These are phyloP conservation scores for Mystacides longicornis DNA, from an alignment of 2,888 invertebrate species.

Conservation along the genomic window DNA sequence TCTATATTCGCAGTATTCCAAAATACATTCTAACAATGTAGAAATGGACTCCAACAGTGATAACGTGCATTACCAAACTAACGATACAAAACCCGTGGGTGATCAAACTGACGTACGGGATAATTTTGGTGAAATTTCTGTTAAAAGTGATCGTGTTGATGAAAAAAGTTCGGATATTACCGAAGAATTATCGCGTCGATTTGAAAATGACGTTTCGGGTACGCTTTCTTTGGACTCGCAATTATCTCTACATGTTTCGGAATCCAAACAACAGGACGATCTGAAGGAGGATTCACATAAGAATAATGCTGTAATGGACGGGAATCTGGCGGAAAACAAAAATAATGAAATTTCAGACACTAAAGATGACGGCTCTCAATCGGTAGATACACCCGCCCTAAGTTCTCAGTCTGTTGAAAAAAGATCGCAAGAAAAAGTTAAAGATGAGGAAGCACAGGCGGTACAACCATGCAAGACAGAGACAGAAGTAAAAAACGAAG, in stretches of 20 bases:
- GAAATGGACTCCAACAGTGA: constrained; percentile 16
- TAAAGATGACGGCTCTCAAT: background rate
- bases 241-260: constrained; percentile 3
- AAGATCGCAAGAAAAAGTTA: constrained; percentile 1
- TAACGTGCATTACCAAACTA: constrained; percentile 18
- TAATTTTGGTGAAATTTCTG: constrained; percentile 4
- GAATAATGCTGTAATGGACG: background rate
- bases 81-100: constrained; percentile 17
- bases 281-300: constrained; percentile 9
- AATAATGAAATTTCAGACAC: background rate
- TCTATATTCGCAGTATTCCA: constrained; percentile 17
- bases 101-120: constrained; percentile 5
- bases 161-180: constrained; percentile 9
- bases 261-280: background rate
- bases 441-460: background rate
- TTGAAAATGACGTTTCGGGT: constrained; percentile 15
- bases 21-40: constrained; percentile 18
- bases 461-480: background rate
- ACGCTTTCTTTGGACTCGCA: constrained; percentile 6
- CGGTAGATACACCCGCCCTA: constrained; percentile 12
- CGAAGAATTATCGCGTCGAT: constrained; percentile 11
- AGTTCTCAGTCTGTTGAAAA: background rate
- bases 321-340: background rate
- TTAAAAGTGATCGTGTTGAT: constrained; percentile 6
- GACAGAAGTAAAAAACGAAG: background rate